Base-by-base conservation (phyloP, 2,888 invertebrate genomes). In the Cosmia trapezina region DNA sequence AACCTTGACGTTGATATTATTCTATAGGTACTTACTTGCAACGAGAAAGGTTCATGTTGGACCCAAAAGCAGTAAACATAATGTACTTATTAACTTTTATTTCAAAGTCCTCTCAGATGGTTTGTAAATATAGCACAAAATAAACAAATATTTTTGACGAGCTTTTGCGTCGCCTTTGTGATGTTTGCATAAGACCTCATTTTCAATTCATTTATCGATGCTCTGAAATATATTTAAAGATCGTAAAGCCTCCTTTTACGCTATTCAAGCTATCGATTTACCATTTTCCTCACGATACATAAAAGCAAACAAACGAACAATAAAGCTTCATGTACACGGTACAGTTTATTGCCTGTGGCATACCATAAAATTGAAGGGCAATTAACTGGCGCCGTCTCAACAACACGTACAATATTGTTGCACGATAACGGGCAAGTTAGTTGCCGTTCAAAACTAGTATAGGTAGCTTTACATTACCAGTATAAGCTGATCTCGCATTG, bases 181-280 rank as follows among this genome's bases (percentile, higher is more conserved):
- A 22, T 73, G 49, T 74, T 67, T 53, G 22, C 51, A 5, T 68
- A 77, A 14, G 57, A 68, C 53, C 78, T 70, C 70, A 70, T 75
- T 74, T 68, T 53, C 4, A 77, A 68, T 77, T 45, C 5, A 60
- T 59, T 77, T 77, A 47, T 19, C 41, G 51, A 45, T 59, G 8
- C 19, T 68, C n/a, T 77, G 41, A 47, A 60, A 68, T 47, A 41
- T 60, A 60, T 60, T 41, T 45, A 8, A n/a, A 51, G 53, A 68
- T 60, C 53, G 33, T 54, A 54, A 53, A 61, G 22, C 54, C 37
- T 33, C 43, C 11, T 70, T 41, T 22, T 70, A 49, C 22, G 53
- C n/a, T 49, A 43, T 54, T 78, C 14, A 17, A 14, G 6, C 7
- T 43, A 56, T 61, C 19, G 43, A 54, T 75, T 60, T n/a, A 41